A percentile compares a stretch with the other conserved stretches of the same genome.
phyloP scores from a whole-genome alignment of 2,797 vertebrate species.

The Danio choprae region DNA sequence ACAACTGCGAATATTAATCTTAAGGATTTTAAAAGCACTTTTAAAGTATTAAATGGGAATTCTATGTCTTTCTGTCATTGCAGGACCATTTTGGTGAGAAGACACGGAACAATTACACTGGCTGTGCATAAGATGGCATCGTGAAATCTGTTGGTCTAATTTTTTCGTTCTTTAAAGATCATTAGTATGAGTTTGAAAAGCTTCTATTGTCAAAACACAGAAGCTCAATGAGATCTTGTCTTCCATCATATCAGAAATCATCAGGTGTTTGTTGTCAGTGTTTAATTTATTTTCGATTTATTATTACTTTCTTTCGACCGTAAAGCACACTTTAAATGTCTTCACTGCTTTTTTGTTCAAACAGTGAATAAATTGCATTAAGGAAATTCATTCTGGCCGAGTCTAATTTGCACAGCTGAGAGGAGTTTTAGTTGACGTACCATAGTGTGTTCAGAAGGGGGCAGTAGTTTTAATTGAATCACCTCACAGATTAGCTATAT shows the following conservation, averaged over 20 bases:
- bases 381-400: not conserved
- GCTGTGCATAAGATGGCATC: constrained; percentile 94
- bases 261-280: not conserved
- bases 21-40: not conserved
- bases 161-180: constrained; percentile 12
- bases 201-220: constrained; percentile 15
- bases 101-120: constrained; percentile 90
- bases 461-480: not conserved
- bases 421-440: not conserved
- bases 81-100: constrained; percentile 94
- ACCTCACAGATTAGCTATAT: not conserved
- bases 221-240: constrained; percentile 5
- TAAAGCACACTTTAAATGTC: not conserved
- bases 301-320: not conserved
- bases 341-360: not conserved
- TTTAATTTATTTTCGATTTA: constrained; percentile 12
- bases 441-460: constrained; percentile 15
- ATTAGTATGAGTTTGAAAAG: not conserved
- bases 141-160: constrained; percentile 68
- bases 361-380: constrained; percentile 34
- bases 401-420: not conserved
- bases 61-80: constrained; percentile 54
- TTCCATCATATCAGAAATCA: not conserved
- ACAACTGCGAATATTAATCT: too few relatives aligned
- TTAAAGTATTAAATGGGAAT: not conserved